These are phyloP conservation scores for Penelope pileata DNA, from an alignment of 2,113 vertebrate genomes.

Conservation along the genomic window DNA sequence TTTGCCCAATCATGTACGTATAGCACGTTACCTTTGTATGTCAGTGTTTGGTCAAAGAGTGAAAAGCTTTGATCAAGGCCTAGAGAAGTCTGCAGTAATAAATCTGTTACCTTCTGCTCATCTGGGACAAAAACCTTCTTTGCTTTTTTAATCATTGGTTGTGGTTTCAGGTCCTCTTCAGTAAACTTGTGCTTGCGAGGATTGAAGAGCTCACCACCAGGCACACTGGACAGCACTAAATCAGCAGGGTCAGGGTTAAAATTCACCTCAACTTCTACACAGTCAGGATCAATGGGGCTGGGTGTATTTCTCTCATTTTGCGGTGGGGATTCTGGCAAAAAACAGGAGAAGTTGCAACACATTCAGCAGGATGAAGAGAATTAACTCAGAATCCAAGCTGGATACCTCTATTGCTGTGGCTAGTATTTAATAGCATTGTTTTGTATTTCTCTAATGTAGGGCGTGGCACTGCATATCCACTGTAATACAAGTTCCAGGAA, in stretches of 20 bases:
- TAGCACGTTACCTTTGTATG: not conserved
- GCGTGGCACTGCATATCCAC: not conserved
- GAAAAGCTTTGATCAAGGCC: not conserved
- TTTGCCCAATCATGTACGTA: not conserved
- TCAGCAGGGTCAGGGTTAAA: slow-evolving; percentile 96
- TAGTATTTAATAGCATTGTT: not conserved
- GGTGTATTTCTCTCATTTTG: slow-evolving; percentile 83
- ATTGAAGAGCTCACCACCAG: slow-evolving; percentile 96
- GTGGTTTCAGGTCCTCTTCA: slow-evolving; percentile 95
- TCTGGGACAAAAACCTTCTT: slow-evolving; percentile 96
- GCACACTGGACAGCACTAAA: slow-evolving; percentile 95
- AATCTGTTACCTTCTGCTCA: slow-evolving; percentile 88
- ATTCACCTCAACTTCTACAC: slow-evolving; percentile 92
- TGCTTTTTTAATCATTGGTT: slow-evolving; percentile 99
- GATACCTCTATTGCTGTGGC: not conserved
- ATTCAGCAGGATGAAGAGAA: slow-evolving; percentile 3
- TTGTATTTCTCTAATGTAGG: not conserved
- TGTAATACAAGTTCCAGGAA: not conserved
- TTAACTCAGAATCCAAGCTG: not conserved
- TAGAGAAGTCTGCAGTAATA: not conserved
- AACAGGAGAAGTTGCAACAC: slow-evolving; percentile 52
- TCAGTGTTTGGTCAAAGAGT: not conserved
- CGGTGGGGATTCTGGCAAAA: slow-evolving; percentile 78
- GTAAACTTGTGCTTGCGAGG: slow-evolving; percentile 97
- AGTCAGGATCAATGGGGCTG: slow-evolving; percentile 88